Percentiles rank a stretch among this genome's conserved stretches.
Conservation (phyloP, 1,140 invertebrate species). For the Kradibia gibbosae region DNA sequence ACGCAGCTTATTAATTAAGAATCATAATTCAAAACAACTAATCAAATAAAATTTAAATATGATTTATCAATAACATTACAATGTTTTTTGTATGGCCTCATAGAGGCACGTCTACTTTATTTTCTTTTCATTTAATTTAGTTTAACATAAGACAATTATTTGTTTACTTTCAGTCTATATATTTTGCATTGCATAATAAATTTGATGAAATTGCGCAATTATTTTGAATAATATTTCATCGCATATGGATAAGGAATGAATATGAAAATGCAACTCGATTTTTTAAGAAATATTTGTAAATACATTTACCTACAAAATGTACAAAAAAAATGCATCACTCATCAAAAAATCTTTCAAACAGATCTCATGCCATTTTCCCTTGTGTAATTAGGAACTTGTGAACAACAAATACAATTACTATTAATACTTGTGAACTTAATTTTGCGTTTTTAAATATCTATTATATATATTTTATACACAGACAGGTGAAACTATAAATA, state of each 20-base stretch:
- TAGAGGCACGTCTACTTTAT: constrained; percentile 36
- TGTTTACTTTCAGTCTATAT: constrained; percentile 40
- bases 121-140: constrained; percentile 18
- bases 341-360: constrained; percentile 42
- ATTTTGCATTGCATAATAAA: constrained; percentile 11
- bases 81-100: constrained; percentile 37
- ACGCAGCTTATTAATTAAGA: constrained; percentile 26
- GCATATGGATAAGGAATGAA: constrained; percentile 29
- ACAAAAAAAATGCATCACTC: constrained; percentile 20
- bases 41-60: constrained; percentile 22
- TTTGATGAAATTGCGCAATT: constrained; percentile 17
- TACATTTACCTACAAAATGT: constrained; percentile 28
- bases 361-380: constrained; percentile 46
- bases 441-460: constrained; percentile 23
- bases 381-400: constrained; percentile 46
- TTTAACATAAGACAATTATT: constrained; percentile 30
- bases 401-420: constrained; percentile 40
- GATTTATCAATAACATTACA: constrained; percentile 7
- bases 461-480: constrained; percentile 34
- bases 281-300: constrained; percentile 17
- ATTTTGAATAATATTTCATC: constrained; percentile 27
- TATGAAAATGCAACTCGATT: constrained; percentile 32
- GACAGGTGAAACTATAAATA: constrained; percentile 49
- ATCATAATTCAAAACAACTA: constrained; percentile 14
- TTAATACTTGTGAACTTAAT: constrained; percentile 35